Conservation (phyloP, 2,888 invertebrate genomes). For the Scelioninae gen. 2 region DNA sequence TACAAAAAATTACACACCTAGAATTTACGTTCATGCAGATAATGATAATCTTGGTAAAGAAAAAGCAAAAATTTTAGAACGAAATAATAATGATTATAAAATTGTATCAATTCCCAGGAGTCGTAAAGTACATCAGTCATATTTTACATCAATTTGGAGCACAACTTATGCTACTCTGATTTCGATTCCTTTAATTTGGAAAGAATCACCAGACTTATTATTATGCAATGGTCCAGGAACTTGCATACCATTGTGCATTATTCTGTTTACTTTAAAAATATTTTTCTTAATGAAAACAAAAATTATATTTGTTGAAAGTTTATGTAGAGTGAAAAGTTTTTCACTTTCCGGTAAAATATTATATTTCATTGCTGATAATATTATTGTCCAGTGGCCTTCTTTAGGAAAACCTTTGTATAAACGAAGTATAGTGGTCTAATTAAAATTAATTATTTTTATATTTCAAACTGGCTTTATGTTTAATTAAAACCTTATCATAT, state of each 20-base stretch:
- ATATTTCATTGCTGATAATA: conserved; percentile 87
- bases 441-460: too few species aligned
- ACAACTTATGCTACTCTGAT: conserved; percentile 84
- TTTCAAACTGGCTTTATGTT: too few species aligned
- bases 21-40: conserved; percentile 86
- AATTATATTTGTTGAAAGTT: conserved; percentile 95
- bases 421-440: conserved; percentile 62
- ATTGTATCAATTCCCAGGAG: conserved; percentile 86
- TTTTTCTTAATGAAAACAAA: conserved; percentile 81
- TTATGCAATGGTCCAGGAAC: conserved; percentile 98
- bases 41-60: conserved; percentile 85
- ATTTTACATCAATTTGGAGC: conserved; percentile 85
- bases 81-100: conserved; percentile 73
- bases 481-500: too few species aligned
- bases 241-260: conserved; percentile 92
- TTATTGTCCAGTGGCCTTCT: conserved; percentile 95
- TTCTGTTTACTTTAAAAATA: conserved; percentile 85
- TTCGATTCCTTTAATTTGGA: conserved; percentile 82
- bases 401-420: conserved; percentile 75
- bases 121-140: conserved; percentile 91
- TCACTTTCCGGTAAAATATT: conserved; percentile 93
- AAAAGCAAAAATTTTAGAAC: conserved; percentile 80
- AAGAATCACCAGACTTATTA: conserved; percentile 86
- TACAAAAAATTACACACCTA: conserved; percentile 81
- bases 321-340: conserved; percentile 92